Percentiles rank a stretch among this genome's conserved stretches.
Conservation (phyloP, 2,888 invertebrate species). For the Pammene fasciana region DNA sequence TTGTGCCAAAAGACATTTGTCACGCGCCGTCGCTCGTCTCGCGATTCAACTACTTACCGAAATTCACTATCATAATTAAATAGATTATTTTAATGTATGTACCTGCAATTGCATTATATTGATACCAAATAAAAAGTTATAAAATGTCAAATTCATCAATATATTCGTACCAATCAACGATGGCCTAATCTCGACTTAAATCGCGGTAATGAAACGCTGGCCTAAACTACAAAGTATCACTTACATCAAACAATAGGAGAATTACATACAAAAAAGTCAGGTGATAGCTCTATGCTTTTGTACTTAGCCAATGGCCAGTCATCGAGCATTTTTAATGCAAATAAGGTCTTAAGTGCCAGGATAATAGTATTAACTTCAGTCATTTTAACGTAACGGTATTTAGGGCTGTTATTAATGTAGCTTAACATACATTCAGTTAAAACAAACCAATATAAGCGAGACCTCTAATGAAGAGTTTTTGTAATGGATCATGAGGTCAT, state of each 20-base stretch:
- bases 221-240: slow-evolving; percentile 66
- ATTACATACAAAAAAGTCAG: slow-evolving; percentile 68
- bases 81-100: too few species aligned
- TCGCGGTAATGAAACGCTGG: slow-evolving; percentile 49
- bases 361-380: neutral
- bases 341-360: neutral
- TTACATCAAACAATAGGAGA: slow-evolving; percentile 76
- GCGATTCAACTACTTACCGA: neutral
- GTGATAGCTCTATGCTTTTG: slow-evolving; percentile 67
- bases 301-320: slow-evolving; percentile 65
- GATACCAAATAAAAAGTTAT: too few species aligned
- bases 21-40: slow-evolving; percentile 2
- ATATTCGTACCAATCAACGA: neutral
- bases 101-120: too few species aligned
- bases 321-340: slow-evolving; percentile 54
- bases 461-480: neutral
- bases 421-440: neutral
- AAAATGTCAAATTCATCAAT: neutral
- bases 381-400: neutral
- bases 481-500: neutral
- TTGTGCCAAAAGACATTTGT: slow-evolving; percentile 1
- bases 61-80: neutral
- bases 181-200: slow-evolving; percentile 17
- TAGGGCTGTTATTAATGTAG: neutral
- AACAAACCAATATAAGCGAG: neutral